phyloP scores from a whole-genome alignment of 2,888 invertebrate species.

The Drosophila neutralis region DNA sequence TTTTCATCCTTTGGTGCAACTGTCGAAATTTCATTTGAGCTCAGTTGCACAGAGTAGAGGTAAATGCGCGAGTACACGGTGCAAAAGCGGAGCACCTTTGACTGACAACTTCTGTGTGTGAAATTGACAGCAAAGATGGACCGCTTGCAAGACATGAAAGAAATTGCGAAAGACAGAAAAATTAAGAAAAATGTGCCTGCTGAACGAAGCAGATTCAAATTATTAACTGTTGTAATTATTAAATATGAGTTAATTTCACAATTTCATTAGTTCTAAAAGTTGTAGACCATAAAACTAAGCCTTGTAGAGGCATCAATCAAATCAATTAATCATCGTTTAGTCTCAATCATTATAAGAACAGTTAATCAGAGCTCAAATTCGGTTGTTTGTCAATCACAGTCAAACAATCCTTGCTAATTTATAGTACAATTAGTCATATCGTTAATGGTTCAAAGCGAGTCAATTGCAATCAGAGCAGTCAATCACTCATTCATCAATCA shows the following conservation, averaged over 20 bases:
- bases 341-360: neutral
- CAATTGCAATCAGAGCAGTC: neutral
- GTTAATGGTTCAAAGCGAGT: neutral
- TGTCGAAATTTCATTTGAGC: constrained; percentile 51
- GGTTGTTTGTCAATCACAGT: constrained; percentile 2
- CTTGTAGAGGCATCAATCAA: neutral
- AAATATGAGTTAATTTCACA: neutral
- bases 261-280: neutral
- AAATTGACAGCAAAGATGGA: neutral
- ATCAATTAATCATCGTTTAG: neutral
- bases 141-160: constrained; percentile 2
- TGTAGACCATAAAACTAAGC: neutral
- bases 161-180: neutral
- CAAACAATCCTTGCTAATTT: neutral
- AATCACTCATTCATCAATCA: constrained; percentile 33
- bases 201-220: neutral
- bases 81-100: constrained; percentile 26
- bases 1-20: constrained; percentile 42
- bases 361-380: neutral
- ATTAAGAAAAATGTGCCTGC: neutral
- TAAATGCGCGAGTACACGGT: constrained; percentile 44
- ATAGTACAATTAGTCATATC: neutral
- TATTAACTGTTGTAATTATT: neutral
- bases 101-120: constrained; percentile 14
- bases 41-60: constrained; percentile 18